Percentiles rank a stretch among this genome's conserved stretches.
Conservation (phyloP, 1,140 invertebrate species). For the Hyles euphorbiae region DNA sequence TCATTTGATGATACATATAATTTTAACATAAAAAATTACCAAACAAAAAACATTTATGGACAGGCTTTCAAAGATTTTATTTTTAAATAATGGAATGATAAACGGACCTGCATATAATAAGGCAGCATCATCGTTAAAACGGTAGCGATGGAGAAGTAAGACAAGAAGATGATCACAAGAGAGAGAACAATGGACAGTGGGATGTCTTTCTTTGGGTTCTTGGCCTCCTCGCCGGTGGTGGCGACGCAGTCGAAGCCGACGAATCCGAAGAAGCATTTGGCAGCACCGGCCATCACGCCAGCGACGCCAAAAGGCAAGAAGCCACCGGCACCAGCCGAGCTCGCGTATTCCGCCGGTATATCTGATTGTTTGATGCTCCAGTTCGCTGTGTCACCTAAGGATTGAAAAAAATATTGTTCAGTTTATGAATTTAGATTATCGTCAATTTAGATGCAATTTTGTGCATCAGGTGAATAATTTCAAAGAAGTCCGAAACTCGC, state of each 20-base stretch:
- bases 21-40: too few relatives aligned
- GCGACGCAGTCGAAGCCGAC: slow-evolving; percentile 94
- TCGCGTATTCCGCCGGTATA: slow-evolving; percentile 73
- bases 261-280: slow-evolving; percentile 94
- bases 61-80: too few relatives aligned
- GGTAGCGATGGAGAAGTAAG: slow-evolving; percentile 90
- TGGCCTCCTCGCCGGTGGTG: slow-evolving; percentile 89
- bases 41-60: too few relatives aligned
- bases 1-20: neutral
- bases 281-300: slow-evolving; percentile 89
- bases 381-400: slow-evolving; percentile 78
- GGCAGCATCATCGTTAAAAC: slow-evolving; percentile 94
- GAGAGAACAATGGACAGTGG: slow-evolving; percentile 91
- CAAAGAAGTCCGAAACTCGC: too few relatives aligned
- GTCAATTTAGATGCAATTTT: too few relatives aligned
- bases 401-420: neutral
- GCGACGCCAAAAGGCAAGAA: slow-evolving; percentile 89
- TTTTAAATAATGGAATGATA: neutral
- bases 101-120: slow-evolving; percentile 86
- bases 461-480: too few relatives aligned
- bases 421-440: too few relatives aligned
- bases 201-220: slow-evolving; percentile 91
- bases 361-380: slow-evolving; percentile 79
- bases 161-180: slow-evolving; percentile 84
- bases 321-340: slow-evolving; percentile 80